Evolutionary conservation across 2,888 invertebrate genomes (phyloP), one percentile per base, ranked within the genome.

Genomic region (Eulithis prunata): DNA sequence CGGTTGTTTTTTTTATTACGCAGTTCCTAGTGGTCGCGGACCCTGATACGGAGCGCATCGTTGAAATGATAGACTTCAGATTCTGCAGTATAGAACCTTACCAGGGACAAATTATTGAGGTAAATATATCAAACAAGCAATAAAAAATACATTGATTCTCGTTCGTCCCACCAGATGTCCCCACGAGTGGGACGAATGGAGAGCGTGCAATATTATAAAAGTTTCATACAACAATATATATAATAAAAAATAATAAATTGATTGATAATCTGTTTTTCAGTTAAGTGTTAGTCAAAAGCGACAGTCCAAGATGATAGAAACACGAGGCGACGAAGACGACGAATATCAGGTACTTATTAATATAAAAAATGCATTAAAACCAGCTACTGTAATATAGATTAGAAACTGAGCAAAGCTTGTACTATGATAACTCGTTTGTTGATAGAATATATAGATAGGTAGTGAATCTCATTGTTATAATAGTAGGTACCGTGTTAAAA

Each of bases 31-130:
- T 92, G 43, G 71, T 91, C 5, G 86, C 83, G 0, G 89, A 91
- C 0, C 79, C 83, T 1, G 86, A 85, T 12, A 73, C 86, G 2
- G 89, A 91, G 65, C 81, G 82, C 3, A 82, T 91, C 53, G 73
- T 88, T 2, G 91, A 92, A 74, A 90, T 88, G 88, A 85, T 92
- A 3, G 89, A 90, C 57, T 80, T 87, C 14, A 82, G 79, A 5
- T 78, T 66, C 43, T 91, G 91, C 73, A 70, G 76, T 0, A 70
- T 92, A 6, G 73, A 75, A 0, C 80, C 87, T 0, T 85, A 82
- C 69, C 70, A 78, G 21, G 89, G 86, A 32, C 70, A 81, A 12
- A 71, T 83, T 10, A 78, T 91, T 14, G 84, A 88, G 84, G 91
- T 90, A 73, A 72, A 64, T n/a, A n/a, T n/a, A n/a, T n/a, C n/a